phyloP scores from a whole-genome alignment of 2,797 vertebrate species.

The Lycodopsis pacificus region DNA sequence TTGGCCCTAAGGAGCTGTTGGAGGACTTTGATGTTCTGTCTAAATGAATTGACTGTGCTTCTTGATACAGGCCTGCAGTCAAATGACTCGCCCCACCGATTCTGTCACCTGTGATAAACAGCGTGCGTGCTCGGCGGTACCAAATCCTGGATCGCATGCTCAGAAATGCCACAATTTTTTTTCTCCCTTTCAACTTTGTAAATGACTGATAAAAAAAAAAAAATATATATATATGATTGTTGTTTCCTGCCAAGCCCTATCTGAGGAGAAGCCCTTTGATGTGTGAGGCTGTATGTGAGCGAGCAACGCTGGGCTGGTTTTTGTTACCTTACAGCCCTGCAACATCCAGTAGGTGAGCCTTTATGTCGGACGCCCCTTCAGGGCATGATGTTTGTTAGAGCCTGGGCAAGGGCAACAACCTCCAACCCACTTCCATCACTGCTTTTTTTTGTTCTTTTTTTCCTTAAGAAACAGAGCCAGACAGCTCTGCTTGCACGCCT shows the following conservation, averaged over 20 bases:
- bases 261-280: slow-evolving; percentile 72
- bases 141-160: slow-evolving; percentile 57
- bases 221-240: slow-evolving; percentile 37
- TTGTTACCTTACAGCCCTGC: slow-evolving; percentile 72
- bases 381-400: slow-evolving; percentile 73
- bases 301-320: slow-evolving; percentile 63
- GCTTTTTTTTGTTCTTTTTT: background rate
- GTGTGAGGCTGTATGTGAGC: slow-evolving; percentile 62
- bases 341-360: slow-evolving; percentile 72
- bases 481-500: slow-evolving; percentile 54
- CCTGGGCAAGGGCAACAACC: slow-evolving; percentile 68
- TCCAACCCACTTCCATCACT: slow-evolving; percentile 55
- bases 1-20: slow-evolving; percentile 79
- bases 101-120: slow-evolving; percentile 80
- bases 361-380: slow-evolving; percentile 70
- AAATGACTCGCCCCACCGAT: slow-evolving; percentile 57
- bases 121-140: slow-evolving; percentile 36
- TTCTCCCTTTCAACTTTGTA: slow-evolving; percentile 47
- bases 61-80: slow-evolving; percentile 74
- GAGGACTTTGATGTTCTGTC: slow-evolving; percentile 83
- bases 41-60: slow-evolving; percentile 82
- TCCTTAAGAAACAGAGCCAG: slow-evolving; percentile 55
- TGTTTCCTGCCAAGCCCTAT: slow-evolving; percentile 51
- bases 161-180: slow-evolving; percentile 32
- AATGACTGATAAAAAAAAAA: slow-evolving; percentile 58